phyloP scores from a whole-genome alignment of 2,113 vertebrate species.

The Aspidoscelis tigris region DNA sequence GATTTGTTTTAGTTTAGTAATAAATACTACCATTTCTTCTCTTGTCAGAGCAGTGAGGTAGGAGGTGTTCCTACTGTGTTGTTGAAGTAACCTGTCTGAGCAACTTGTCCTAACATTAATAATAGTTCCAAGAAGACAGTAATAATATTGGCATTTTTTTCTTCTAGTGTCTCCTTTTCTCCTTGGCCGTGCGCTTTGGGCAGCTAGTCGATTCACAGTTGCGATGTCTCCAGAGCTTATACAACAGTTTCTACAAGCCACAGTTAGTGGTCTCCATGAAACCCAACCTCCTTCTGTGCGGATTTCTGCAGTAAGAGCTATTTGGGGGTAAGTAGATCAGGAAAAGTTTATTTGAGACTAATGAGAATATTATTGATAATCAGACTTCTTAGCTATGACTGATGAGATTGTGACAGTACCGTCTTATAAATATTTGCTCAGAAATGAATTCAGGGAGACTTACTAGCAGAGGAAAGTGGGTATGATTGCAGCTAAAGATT shows the following conservation, averaged over 20 bases:
- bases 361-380: background rate
- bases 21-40: too few relatives aligned
- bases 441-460: background rate
- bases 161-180: conserved; percentile 90
- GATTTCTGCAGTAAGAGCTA: conserved; percentile 95
- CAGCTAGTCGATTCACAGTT: conserved; percentile 94
- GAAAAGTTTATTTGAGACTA: background rate
- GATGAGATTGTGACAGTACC: background rate
- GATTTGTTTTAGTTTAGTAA: too few relatives aligned
- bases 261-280: conserved; percentile 94
- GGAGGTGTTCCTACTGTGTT: background rate
- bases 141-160: background rate
- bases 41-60: too few relatives aligned
- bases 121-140: background rate
- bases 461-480: background rate
- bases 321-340: conserved; percentile 90
- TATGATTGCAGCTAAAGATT: background rate
- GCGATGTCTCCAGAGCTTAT: conserved; percentile 98
- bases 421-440: background rate
- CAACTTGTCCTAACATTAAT: background rate
- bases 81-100: background rate
- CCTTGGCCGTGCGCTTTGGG: conserved; percentile 94
- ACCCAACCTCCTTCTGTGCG: conserved; percentile 93
- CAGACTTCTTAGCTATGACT: background rate
- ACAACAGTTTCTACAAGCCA: conserved; percentile 97